Evolutionary conservation across 1,140 invertebrate genomes (phyloP).

Genomic region (Pogonomyrmex barbatus): DNA sequence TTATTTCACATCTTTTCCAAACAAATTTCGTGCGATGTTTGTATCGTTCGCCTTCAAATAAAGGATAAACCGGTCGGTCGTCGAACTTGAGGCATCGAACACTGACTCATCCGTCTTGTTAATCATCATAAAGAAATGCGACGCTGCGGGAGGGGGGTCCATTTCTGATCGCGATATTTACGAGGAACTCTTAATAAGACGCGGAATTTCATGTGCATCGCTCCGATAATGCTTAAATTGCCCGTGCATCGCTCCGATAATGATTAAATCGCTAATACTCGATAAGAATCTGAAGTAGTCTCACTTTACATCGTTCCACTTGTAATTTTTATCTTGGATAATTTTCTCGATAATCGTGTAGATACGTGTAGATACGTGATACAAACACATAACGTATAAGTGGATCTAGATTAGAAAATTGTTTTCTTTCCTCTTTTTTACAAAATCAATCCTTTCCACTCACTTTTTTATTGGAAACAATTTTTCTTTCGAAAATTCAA

Average conservation of each 20-base stretch:
- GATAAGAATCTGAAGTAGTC: slow-evolving; percentile 3
- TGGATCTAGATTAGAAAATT: background rate
- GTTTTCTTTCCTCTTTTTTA: background rate
- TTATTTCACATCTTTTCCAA: background rate
- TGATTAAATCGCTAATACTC: background rate
- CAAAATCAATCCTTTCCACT: background rate
- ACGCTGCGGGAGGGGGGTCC: background rate
- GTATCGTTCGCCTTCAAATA: slow-evolving; percentile 8
- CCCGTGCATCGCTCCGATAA: slow-evolving; percentile 6
- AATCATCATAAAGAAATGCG: slow-evolving; percentile 26
- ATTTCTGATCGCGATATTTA: slow-evolving; percentile 21
- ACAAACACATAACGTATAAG: background rate
- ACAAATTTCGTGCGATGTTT: background rate
- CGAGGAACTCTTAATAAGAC: slow-evolving; percentile 13
- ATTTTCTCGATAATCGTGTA: background rate
- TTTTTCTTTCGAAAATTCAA: background rate
- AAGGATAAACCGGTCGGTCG: slow-evolving; percentile 26
- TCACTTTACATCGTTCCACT: slow-evolving; percentile 3
- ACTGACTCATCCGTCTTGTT: slow-evolving; percentile 41
- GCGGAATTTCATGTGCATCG: slow-evolving; percentile 20
- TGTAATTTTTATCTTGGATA: slow-evolving; percentile 18
- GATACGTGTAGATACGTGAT: background rate
- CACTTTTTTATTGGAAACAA: background rate
- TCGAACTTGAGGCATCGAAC: slow-evolving; percentile 34
- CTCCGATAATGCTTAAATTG: slow-evolving; percentile 2